A percentile compares a stretch with the other conserved stretches of the same genome.
phyloP scores from a whole-genome alignment of 2,888 invertebrate genomes.

The Lithosia quadra region DNA sequence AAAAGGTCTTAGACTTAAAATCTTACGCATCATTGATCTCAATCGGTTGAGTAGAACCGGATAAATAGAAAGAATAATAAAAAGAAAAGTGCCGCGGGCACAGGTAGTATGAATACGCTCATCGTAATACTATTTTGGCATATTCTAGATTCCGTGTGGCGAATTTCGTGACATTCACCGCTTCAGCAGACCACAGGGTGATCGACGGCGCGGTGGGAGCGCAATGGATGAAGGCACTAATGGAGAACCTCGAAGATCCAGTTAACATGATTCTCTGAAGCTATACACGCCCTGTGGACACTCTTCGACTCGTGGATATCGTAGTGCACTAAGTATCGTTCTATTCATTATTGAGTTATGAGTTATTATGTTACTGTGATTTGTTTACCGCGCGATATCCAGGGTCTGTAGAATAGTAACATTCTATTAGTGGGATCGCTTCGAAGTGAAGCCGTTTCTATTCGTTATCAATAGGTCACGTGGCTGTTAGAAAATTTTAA shows the following conservation, averaged over 20 bases:
- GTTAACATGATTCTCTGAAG: slow-evolving; percentile 96
- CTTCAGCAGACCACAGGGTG: slow-evolving; percentile 98
- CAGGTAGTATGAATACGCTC: too few species aligned
- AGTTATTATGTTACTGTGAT: slow-evolving; percentile 11
- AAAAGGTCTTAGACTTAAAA: too few species aligned
- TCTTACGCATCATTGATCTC: too few species aligned
- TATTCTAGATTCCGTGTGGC: slow-evolving; percentile 89
- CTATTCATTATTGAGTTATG: slow-evolving; percentile 9
- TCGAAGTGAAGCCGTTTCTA: too few species aligned
- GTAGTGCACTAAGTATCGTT: slow-evolving; percentile 34
- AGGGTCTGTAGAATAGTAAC: too few species aligned
- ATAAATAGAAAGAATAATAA: too few species aligned
- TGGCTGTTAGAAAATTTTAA: too few species aligned
- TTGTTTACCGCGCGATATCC: slow-evolving; percentile 47
- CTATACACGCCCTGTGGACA: not conserved
- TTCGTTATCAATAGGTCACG: too few species aligned
- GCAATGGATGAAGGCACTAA: slow-evolving; percentile 97
- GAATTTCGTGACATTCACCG: slow-evolving; percentile 94
- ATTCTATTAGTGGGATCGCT: too few species aligned
- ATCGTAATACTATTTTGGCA: not conserved
- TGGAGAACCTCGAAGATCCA: slow-evolving; percentile 96
- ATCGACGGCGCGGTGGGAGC: slow-evolving; percentile 99
- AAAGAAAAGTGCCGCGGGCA: too few species aligned
- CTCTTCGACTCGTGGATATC: slow-evolving; percentile 5
- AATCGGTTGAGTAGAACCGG: too few species aligned